Evolutionary conservation across 2,113 vertebrate genomes (phyloP), one percentile per base, ranked within the genome.

Genomic region (Motacilla alba): DNA sequence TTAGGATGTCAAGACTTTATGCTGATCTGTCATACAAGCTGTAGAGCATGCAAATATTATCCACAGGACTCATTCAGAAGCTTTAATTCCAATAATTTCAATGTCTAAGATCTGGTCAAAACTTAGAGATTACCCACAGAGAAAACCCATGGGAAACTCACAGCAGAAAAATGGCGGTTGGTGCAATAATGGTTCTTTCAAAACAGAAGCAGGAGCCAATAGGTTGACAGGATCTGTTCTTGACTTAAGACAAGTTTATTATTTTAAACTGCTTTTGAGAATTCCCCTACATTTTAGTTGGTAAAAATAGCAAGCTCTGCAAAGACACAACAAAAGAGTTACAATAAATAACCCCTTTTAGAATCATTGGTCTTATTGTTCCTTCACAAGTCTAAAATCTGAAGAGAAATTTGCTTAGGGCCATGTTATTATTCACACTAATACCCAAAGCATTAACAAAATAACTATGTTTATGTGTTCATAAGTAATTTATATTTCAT

Each of bases 261-360:
- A 95, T 96, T 95, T 90, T 86, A 95, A 96, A 83, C 62, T 74
- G 41, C 69, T 93, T 96, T 94, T 81, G 76, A 95, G 73, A 96
- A 72, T 87, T 93, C 68, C 76, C 74, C 56, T 75, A 26, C 10
- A 2, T 81, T 96, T 95, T 43, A 52, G 35, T 60, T 75, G 37
- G 85, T 94, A 96, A 95, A 96, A 95, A 96, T 87, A 94, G 90
- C 76, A 81, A 89, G 66, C 58, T 64, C 73, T 92, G 73, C 64
- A 90, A 94, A 96, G 88, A 93, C 86, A 90, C 59, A 86, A 94
- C 68, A 50, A 49, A 93, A 31, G 64, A 89, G 73, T 62, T 84
- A 93, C 56, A 95, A 96, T 75, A 94, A 96, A 92, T 87, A 90
- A 67, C 5, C 8, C 19, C 26, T 68, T 90, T 72, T 81, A 5